These are phyloP conservation scores for Syngnathus scovelli DNA, from an alignment of 2,113 vertebrate genomes.

Conservation along the genomic window DNA sequence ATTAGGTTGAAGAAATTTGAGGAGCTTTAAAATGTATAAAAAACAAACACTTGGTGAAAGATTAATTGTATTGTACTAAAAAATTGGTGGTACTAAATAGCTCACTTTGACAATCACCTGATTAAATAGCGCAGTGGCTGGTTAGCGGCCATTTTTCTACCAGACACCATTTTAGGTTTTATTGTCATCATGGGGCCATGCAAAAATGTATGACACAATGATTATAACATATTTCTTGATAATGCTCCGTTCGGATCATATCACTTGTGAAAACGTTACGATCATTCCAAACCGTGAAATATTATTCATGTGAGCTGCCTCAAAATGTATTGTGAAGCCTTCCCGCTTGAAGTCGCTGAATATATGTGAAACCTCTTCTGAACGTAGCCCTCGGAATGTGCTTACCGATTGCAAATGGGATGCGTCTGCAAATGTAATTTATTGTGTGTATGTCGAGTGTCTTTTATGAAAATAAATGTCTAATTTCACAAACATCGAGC, in stretches of 20 bases:
- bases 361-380: background rate
- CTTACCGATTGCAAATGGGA: slow-evolving; percentile 62
- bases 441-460: slow-evolving; percentile 71
- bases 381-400: slow-evolving; percentile 35
- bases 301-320: background rate
- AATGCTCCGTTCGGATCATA: background rate
- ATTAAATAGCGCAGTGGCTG: no score
- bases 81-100: no score
- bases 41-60: no score
- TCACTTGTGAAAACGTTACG: background rate
- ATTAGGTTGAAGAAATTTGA: no score
- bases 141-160: no score
- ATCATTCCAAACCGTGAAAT: background rate
- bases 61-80: no score
- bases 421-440: slow-evolving; percentile 71
- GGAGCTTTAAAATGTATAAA: no score
- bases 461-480: slow-evolving; percentile 72
- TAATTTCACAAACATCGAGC: slow-evolving; percentile 53
- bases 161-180: background rate
- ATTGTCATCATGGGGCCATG: background rate
- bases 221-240: background rate
- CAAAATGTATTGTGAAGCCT: background rate
- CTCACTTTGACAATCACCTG: no score
- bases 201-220: background rate
- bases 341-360: background rate